Evolutionary conservation across 2,888 invertebrate species (phyloP).

Genomic region (Cybosia mesomella): DNA sequence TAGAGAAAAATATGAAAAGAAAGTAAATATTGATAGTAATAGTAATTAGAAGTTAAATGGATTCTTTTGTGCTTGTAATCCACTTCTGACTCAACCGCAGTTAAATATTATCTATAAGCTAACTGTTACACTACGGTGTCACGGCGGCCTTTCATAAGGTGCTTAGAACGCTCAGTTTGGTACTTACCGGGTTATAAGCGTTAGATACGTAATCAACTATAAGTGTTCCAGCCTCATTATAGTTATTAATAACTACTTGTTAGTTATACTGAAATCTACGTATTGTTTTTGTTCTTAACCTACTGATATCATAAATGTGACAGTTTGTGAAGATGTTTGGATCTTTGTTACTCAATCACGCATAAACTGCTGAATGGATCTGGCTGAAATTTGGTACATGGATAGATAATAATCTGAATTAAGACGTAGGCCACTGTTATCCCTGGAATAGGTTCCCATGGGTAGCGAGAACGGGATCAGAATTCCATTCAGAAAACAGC

Average conservation of each 20-base stretch:
- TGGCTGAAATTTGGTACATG: not conserved
- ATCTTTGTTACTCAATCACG: not conserved
- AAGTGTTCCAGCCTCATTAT: conserved; percentile 36
- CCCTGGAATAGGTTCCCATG: not conserved
- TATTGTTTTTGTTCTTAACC: conserved; percentile 14
- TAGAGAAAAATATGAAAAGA: too few relatives aligned
- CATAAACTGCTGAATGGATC: not conserved
- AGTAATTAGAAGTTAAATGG: too few relatives aligned
- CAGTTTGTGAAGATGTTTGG: not conserved
- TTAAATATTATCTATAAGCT: too few relatives aligned
- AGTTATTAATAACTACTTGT: conserved; percentile 37
- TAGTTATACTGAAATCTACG: conserved; percentile 22
- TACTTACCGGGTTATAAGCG: conserved; percentile 49
- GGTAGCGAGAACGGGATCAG: too few relatives aligned
- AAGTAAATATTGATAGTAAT: too few relatives aligned
- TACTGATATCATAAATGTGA: not conserved
- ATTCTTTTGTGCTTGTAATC: too few relatives aligned
- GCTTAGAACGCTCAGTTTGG: conserved; percentile 46
- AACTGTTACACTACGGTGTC: conserved; percentile 28
- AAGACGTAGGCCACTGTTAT: too few relatives aligned
- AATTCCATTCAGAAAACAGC: too few relatives aligned
- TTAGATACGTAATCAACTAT: conserved; percentile 55
- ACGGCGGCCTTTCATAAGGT: conserved; percentile 29
- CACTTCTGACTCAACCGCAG: too few relatives aligned
- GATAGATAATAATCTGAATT: too few relatives aligned